A percentile compares a stretch with the other conserved stretches of the same genome.
Evolutionary conservation across 1,140 invertebrate genomes (phyloP).

Genomic region (Charaxes varanes): DNA sequence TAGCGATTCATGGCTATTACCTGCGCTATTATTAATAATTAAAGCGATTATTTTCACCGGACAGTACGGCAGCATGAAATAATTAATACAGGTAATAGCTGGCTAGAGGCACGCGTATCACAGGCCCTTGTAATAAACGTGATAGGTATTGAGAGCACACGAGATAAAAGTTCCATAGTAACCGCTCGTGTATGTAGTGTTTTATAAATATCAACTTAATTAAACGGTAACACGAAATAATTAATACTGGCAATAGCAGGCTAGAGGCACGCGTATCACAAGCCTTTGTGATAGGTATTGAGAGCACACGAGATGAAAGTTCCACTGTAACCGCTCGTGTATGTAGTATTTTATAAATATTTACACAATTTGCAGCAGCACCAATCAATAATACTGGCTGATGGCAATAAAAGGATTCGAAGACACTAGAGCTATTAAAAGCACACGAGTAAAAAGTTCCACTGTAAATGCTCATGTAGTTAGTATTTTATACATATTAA

Average conservation of each 20-base stretch:
- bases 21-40: conserved; percentile 40
- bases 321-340: no score
- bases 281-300: conserved; percentile 14
- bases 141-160: conserved; percentile 15
- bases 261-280: conserved; percentile 28
- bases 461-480: no score
- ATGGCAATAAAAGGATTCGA: conserved; percentile 29
- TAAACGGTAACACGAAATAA: conserved; percentile 28
- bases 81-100: conserved; percentile 53
- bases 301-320: conserved; percentile 10
- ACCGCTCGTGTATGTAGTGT: no score
- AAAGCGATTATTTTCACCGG: conserved; percentile 42
- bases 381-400: conserved; percentile 48
- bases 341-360: no score
- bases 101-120: conserved; percentile 28
- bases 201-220: no score
- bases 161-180: background rate
- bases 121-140: conserved; percentile 20
- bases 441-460: conserved; percentile 6
- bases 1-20: conserved; percentile 8
- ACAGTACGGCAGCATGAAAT: conserved; percentile 26
- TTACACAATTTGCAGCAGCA: no score
- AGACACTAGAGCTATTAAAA: conserved; percentile 18
- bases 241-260: conserved; percentile 50
- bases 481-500: no score